Evolutionary conservation across 2,888 invertebrate species (phyloP), one percentile per base, ranked within the genome.

Genomic region (Alloplasta piceator): DNA sequence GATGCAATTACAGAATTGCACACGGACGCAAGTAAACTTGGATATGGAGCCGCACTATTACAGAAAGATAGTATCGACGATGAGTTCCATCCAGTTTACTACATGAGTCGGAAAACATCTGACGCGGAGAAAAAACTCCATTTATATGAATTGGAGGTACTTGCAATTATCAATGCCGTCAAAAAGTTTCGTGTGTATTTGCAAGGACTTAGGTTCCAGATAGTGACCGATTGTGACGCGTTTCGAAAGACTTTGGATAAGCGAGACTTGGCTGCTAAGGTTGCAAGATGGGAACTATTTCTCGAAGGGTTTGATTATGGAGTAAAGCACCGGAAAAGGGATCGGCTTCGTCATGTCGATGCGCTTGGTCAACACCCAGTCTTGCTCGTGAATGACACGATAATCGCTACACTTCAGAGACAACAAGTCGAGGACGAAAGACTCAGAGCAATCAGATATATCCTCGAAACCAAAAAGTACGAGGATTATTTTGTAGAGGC

Each of bases 61-160:
- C 81, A 84, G 36, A 71, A 61, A 26, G 36, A 73, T 5, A 9
- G 41, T 0, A 67, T 7, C 14, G 84, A 82, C 41, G 39, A 71
- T 2, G 41, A 38, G 10, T 76, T 80, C 39, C 84, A 82, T 41
- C 81, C 79, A 3, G 66, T 84, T 5, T 82, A 86, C 68, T 88
- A 82, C 43, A 82, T 83, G 71, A 66, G 58, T 36, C 38, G 73
- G 4, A 88, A 87, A 66, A 87, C 87, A 2, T 83, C 78, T 0
- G 61, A 72, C 0, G 68, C 61, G 0, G 87, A 88, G 63, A 78
- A 83, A 7, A 83, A 83, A 9, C 85, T 84, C 48, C 70, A 80
- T 38, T 86, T 85, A 10, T 88, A 89, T 14, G 87, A 88, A 63
- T 50, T 89, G 6, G 87, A 89, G 52, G 82, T 83, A 1, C 9